Percentiles rank a stretch among this genome's conserved stretches.
These are phyloP conservation scores for Rhagium mordax DNA, from an alignment of 2,888 invertebrate genomes.

Conservation along the genomic window DNA sequence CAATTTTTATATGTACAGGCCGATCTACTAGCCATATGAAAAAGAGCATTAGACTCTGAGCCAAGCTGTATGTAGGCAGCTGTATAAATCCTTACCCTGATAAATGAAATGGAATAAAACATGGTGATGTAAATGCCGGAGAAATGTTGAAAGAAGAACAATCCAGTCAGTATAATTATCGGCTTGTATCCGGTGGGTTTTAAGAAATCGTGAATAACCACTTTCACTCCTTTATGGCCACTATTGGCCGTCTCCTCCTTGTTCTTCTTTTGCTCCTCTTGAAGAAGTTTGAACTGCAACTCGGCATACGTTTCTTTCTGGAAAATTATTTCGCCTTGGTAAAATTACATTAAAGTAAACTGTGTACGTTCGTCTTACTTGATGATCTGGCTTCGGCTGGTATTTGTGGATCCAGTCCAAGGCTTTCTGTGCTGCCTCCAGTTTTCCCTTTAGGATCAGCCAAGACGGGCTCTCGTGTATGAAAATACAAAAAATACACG, in stretches of 20 bases:
- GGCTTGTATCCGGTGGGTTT: constrained; percentile 76
- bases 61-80: too few species aligned
- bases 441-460: constrained; percentile 73
- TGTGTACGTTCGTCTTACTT: constrained; percentile 56
- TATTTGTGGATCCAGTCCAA: constrained; percentile 71
- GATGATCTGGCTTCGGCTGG: constrained; percentile 66
- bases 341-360: too few species aligned
- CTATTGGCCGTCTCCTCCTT: constrained; percentile 61
- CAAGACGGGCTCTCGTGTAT: constrained; percentile 76
- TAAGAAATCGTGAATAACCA: constrained; percentile 68
- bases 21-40: too few species aligned
- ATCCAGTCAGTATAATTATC: constrained; percentile 71
- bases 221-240: constrained; percentile 57
- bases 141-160: constrained; percentile 75
- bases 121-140: constrained; percentile 76
- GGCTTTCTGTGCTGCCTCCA: constrained; percentile 72
- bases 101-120: constrained; percentile 76
- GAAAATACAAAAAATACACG: constrained; percentile 71
- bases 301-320: constrained; percentile 70
- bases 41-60: too few species aligned
- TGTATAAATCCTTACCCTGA: constrained; percentile 67
- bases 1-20: too few species aligned
- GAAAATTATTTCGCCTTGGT: not conserved
- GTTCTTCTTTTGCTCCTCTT: constrained; percentile 72
- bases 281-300: constrained; percentile 70